Evolutionary conservation across 2,888 invertebrate genomes (phyloP).

Genomic region (Limnephilus auricula): DNA sequence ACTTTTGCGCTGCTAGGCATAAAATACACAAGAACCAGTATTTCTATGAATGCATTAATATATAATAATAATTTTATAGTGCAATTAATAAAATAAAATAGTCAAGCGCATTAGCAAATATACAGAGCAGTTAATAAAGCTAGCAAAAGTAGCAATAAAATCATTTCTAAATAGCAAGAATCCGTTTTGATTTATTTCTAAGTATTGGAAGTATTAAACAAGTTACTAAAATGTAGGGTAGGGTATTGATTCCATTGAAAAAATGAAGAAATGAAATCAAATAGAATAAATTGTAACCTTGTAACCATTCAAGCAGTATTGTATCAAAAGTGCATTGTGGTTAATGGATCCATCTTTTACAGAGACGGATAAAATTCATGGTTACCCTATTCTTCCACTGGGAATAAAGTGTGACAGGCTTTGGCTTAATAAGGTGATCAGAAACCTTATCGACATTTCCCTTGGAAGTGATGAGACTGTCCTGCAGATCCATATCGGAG

Average conservation of each 20-base stretch:
- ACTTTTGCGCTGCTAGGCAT: background rate
- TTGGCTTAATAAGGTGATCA: constrained; percentile 72
- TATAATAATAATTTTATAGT: background rate
- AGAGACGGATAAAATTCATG: constrained; percentile 55
- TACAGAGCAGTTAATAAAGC: constrained; percentile 16
- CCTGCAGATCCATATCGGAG: constrained; percentile 61
- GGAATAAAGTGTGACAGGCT: constrained; percentile 77
- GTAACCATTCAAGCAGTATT: constrained; percentile 46
- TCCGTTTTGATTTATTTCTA: background rate
- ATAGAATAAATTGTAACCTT: constrained; percentile 32
- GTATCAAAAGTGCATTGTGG: constrained; percentile 37
- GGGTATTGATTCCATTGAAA: background rate
- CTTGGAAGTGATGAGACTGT: constrained; percentile 49
- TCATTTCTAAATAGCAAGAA: background rate
- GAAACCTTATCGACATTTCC: constrained; percentile 74
- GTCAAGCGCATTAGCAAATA: background rate
- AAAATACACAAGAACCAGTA: background rate
- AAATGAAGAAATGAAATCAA: background rate
- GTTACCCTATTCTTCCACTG: constrained; percentile 81
- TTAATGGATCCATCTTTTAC: constrained; percentile 48
- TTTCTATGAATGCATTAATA: background rate
- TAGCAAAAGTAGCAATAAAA: background rate
- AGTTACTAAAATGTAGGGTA: background rate
- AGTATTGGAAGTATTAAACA: background rate
- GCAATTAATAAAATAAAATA: background rate